phyloP scores from a whole-genome alignment of 2,113 vertebrate genomes.

The Dascyllus trimaculatus region DNA sequence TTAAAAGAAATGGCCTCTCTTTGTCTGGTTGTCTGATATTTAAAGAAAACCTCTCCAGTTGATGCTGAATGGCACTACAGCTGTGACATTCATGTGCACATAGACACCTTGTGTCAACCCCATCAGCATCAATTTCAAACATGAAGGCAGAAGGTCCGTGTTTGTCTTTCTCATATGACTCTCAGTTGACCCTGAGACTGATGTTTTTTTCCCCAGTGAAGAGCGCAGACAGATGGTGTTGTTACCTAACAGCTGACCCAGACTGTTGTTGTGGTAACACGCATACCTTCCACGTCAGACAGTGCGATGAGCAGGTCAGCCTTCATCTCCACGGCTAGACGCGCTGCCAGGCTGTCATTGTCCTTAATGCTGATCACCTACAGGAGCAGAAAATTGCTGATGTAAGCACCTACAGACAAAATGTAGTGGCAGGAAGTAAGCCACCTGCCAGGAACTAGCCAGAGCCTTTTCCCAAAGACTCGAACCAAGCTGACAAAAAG shows the following conservation, averaged over 20 bases:
- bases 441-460: background rate
- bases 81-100: background rate
- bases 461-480: background rate
- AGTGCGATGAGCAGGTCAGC: conserved; percentile 95
- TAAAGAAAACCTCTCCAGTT: background rate
- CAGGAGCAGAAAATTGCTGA: conserved; percentile 40
- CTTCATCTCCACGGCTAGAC: conserved; percentile 98
- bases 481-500: conserved; percentile 2
- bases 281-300: conserved; percentile 95
- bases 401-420: conserved; percentile 19
- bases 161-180: conserved; percentile 55
- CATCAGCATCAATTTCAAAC: conserved; percentile 52
- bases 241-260: conserved; percentile 62
- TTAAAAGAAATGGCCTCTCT: no score
- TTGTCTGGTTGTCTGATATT: background rate
- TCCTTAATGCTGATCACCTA: conserved; percentile 99
- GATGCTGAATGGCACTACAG: conserved; percentile 10
- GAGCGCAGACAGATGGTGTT: conserved; percentile 66
- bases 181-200: conserved; percentile 46
- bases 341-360: conserved; percentile 97
- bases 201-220: conserved; percentile 3
- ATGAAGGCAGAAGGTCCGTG: conserved; percentile 46
- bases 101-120: conserved; percentile 16
- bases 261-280: conserved; percentile 46
- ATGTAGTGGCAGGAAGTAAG: background rate